A percentile compares a stretch with the other conserved stretches of the same genome.
phyloP scores from a whole-genome alignment of 2,888 invertebrate genomes.

The Pomacea canaliculata region DNA sequence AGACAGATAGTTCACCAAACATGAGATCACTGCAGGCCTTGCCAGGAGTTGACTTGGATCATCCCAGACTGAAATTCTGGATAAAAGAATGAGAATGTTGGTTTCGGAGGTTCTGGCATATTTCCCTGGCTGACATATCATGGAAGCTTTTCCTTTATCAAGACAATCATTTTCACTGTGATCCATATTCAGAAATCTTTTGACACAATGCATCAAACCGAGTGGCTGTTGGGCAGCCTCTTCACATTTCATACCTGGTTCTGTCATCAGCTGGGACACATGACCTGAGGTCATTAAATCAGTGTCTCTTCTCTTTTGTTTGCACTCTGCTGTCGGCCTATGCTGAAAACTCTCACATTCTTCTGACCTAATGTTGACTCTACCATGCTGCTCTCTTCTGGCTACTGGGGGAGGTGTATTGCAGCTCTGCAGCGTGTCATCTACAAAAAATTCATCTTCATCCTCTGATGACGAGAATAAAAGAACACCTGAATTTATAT shows the following conservation, averaged over 20 bases:
- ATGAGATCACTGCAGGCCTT: conserved; percentile 41
- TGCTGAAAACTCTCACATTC: too few species aligned
- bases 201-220: too few species aligned
- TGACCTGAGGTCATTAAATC: too few species aligned
- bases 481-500: background rate
- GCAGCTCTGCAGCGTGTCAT: too few species aligned
- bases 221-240: too few species aligned
- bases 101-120: conserved; percentile 38
- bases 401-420: too few species aligned
- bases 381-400: too few species aligned
- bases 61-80: conserved; percentile 57
- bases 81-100: conserved; percentile 57
- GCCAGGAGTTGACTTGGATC: conserved; percentile 49
- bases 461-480: conserved; percentile 24
- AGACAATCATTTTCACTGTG: background rate
- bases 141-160: conserved; percentile 14
- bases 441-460: background rate
- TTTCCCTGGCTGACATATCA: conserved; percentile 4
- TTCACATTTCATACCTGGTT: too few species aligned
- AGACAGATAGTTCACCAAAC: conserved; percentile 53
- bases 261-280: too few species aligned
- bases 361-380: too few species aligned
- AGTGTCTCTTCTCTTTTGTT: too few species aligned
- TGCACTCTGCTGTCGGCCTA: too few species aligned
- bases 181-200: background rate